Percentiles rank a stretch among this genome's conserved stretches.
phyloP scores from a whole-genome alignment of 1,140 invertebrate genomes.

The Nasonia longicornis region DNA sequence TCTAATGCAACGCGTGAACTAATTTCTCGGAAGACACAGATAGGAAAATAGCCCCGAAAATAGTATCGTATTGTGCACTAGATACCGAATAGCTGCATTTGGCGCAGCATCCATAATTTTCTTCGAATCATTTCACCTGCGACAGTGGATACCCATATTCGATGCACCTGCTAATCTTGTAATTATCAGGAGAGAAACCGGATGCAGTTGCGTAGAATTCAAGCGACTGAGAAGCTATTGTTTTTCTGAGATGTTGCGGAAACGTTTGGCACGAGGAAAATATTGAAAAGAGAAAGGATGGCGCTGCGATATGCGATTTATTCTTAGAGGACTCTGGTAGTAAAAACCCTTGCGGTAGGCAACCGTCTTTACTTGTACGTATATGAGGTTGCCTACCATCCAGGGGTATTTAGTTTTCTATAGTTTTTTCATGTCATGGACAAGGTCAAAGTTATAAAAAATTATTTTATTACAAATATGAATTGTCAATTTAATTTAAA shows the following conservation, averaged over 20 bases:
- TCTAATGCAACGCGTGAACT: not conserved
- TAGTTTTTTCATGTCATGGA: too few relatives aligned
- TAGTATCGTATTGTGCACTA: not conserved
- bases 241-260: not conserved
- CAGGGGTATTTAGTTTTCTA: not conserved
- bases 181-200: constrained; percentile 1
- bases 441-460: too few relatives aligned
- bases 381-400: not conserved
- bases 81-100: constrained; percentile 7
- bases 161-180: not conserved
- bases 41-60: not conserved
- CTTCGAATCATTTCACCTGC: not conserved
- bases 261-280: not conserved
- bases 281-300: not conserved
- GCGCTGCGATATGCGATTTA: not conserved
- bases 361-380: not conserved
- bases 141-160: not conserved
- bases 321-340: not conserved
- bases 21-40: not conserved
- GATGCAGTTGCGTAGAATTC: not conserved
- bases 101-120: constrained; percentile 3
- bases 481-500: too few relatives aligned
- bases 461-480: too few relatives aligned
- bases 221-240: not conserved
- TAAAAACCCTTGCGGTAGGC: not conserved